A percentile compares a stretch with the other conserved stretches of the same genome.
Conservation (phyloP, 1,140 invertebrate species). For the Venustaconcha ellipsiformis region DNA sequence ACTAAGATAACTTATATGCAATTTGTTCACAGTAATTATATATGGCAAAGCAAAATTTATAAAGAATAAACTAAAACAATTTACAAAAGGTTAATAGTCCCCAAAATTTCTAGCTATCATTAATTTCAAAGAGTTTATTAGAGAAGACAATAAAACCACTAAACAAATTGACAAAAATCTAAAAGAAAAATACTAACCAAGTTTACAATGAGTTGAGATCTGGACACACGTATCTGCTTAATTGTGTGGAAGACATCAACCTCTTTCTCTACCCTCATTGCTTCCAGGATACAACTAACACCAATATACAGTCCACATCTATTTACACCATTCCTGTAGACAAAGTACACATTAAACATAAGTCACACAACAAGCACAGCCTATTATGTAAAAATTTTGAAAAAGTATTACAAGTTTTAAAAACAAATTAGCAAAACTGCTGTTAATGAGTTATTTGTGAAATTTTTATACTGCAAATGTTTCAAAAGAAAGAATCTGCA, state of each 20-base stretch:
- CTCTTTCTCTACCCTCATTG: constrained; percentile 38
- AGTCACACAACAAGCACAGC: not conserved
- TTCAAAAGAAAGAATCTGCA: not conserved
- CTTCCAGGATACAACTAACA: constrained; percentile 39
- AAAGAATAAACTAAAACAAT: no score
- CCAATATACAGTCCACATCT: constrained; percentile 42
- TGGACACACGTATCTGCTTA: constrained; percentile 36
- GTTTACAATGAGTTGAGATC: constrained; percentile 33
- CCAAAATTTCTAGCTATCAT: no score
- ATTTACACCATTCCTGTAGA: constrained; percentile 38
- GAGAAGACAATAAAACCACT: no score
- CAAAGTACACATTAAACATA: not conserved
- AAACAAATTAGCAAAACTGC: not conserved
- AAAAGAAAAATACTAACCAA: constrained; percentile 2
- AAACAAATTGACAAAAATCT: no score
- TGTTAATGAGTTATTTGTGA: not conserved
- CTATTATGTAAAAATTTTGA: not conserved
- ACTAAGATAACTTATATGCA: no score
- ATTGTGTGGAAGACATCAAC: constrained; percentile 44
- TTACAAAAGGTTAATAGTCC: no score
- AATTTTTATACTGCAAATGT: not conserved
- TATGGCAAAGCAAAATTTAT: no score
- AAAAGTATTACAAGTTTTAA: not conserved
- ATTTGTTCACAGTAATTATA: no score
- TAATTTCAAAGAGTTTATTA: no score